Conservation (phyloP, 2,113 vertebrate species). For the Lycaon pictus region DNA sequence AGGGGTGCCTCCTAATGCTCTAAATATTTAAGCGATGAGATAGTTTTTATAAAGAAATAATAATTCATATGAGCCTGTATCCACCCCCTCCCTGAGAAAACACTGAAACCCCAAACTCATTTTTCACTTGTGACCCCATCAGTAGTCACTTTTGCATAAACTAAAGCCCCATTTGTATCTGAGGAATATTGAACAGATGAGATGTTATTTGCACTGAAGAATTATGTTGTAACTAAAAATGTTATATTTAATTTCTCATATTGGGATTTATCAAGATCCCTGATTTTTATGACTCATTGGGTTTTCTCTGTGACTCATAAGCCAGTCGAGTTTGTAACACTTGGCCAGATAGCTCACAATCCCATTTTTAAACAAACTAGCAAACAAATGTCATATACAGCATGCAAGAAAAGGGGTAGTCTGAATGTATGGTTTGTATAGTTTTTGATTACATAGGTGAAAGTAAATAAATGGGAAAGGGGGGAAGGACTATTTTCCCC, state of each 20-base stretch:
- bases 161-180: conserved; percentile 30
- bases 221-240: conserved; percentile 24
- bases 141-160: conserved; percentile 23
- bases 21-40: background rate
- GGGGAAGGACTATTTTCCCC: background rate
- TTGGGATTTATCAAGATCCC: background rate
- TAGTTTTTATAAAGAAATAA: conserved; percentile 29
- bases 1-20: background rate
- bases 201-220: background rate
- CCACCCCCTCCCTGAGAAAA: background rate
- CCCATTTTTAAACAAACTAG: conserved; percentile 26
- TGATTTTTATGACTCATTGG: background rate
- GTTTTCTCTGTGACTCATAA: background rate
- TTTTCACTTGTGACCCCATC: background rate
- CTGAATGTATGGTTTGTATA: background rate
- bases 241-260: background rate
- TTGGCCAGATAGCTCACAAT: background rate
- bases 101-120: background rate
- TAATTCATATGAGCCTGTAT: background rate
- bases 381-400: background rate
- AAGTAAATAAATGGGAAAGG: conserved; percentile 5
- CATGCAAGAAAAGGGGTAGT: background rate
- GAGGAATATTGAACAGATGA: background rate
- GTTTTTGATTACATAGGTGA: background rate
- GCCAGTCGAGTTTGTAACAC: background rate